Evolutionary conservation across 2,888 invertebrate genomes (phyloP).

Genomic region (Mythimna loreyi): DNA sequence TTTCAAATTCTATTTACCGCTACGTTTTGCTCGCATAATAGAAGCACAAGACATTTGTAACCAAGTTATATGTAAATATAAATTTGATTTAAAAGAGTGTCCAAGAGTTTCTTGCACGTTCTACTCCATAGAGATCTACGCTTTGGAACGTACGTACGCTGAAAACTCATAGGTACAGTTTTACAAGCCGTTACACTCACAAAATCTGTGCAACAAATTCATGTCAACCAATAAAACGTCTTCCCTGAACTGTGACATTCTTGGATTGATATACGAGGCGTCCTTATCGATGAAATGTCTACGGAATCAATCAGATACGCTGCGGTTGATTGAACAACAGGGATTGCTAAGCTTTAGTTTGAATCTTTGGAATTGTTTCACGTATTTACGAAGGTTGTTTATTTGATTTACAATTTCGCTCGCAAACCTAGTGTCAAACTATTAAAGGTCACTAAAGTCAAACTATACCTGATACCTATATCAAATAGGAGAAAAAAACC

Average conservation of each 20-base stretch:
- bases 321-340: constrained; percentile 27
- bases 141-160: too few relatives aligned
- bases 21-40: too few relatives aligned
- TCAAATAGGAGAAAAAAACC: too few relatives aligned
- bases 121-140: too few relatives aligned
- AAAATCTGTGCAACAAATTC: neutral
- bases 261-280: constrained; percentile 46
- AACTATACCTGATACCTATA: too few relatives aligned
- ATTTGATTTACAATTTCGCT: neutral
- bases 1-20: too few relatives aligned
- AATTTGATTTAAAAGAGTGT: too few relatives aligned
- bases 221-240: constrained; percentile 21
- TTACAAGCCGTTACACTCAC: neutral
- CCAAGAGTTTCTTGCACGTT: too few relatives aligned
- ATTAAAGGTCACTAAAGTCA: neutral
- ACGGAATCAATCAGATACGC: constrained; percentile 13
- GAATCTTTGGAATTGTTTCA: constrained; percentile 8
- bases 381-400: neutral
- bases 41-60: too few relatives aligned
- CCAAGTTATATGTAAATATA: too few relatives aligned
- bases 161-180: too few relatives aligned
- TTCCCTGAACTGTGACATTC: constrained; percentile 46
- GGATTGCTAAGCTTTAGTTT: neutral
- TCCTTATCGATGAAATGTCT: constrained; percentile 30
- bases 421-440: too few relatives aligned